These are phyloP conservation scores for Acanthis flammea DNA, from an alignment of 2,797 vertebrate species.

Conservation along the genomic window DNA sequence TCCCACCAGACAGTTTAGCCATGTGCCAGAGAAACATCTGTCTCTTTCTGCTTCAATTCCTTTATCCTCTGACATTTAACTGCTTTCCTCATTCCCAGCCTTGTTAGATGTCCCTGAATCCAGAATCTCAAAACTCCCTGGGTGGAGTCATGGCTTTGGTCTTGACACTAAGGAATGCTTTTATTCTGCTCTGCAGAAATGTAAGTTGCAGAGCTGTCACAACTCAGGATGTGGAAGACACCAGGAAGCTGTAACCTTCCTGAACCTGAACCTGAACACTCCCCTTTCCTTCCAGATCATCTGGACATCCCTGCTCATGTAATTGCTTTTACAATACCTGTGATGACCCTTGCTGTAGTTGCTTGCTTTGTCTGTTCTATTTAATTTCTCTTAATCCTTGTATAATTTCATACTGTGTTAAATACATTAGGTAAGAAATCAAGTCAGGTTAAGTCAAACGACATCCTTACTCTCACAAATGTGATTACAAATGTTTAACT, in stretches of 20 bases:
- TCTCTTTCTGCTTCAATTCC: constrained; percentile 25
- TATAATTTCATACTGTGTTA: neutral
- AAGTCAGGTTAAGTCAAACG: neutral
- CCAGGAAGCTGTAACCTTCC: neutral
- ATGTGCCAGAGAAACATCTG: constrained; percentile 51
- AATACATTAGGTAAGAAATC: neutral
- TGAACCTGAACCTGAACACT: neutral
- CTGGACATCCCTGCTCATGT: neutral
- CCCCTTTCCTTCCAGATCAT: neutral
- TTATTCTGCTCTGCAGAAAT: neutral
- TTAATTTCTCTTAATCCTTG: neutral
- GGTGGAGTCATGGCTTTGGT: neutral
- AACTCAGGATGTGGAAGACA: neutral
- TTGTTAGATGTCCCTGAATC: neutral
- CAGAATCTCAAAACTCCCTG: neutral
- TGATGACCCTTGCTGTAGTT: neutral
- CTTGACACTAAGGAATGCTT: neutral
- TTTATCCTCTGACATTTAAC: constrained; percentile 52
- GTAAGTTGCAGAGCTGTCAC: neutral
- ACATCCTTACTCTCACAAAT: neutral
- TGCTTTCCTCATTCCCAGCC: neutral
- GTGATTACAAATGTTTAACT: neutral
- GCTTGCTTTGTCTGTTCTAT: neutral
- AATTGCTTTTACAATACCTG: neutral
- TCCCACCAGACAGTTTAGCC: constrained; percentile 34